Evolutionary conservation across 2,888 invertebrate genomes (phyloP), one percentile per base, ranked within the genome.

Genomic region (Aradus depressus): DNA sequence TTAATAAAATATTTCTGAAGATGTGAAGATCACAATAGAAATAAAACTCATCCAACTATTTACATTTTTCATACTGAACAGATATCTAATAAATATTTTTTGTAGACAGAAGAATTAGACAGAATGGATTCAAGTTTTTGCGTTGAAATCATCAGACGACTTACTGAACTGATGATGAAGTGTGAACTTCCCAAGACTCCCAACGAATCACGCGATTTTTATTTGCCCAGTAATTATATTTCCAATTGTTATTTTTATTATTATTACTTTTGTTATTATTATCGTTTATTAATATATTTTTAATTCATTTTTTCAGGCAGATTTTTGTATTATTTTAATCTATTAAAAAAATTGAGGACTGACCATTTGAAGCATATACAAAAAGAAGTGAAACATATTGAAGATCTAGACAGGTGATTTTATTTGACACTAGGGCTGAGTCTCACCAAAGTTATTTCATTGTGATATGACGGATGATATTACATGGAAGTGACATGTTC

Each of bases 351-450:
- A 35, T 21, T 49, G 14, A 35, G 49, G 22, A 23, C 49, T 28
- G 39, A 49, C 21, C 31, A 41, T 49, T 41, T 49, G 31, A 39
- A 41, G 41, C 49, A 49, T 22, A 49, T 49, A 10, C 49, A 49
- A 14, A 41, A 14, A 25, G 41, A 49, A 49, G 41, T 49, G 21
- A 49, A 49, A 23, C 49, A 49, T 32, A 49, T 49, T 8, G 49
- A 49, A 41, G 49, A 49, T 39, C 41, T 49, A 14, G 49, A 49
- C 23, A 49, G 28, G 49, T 49, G 32, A 12, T 12, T n/a, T 12
- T 37, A 12, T 10, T 37, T 37, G n/a, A n/a, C 37, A 14, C 8
- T 12, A 10, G 8, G n/a, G n/a, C n/a, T n/a, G n/a, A n/a, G n/a
- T n/a, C n/a, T n/a, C n/a, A n/a, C n/a, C n/a, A n/a, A n/a, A n/a